Evolutionary conservation across 2,888 invertebrate species (phyloP).

Genomic region (Stegophylla sp.): DNA sequence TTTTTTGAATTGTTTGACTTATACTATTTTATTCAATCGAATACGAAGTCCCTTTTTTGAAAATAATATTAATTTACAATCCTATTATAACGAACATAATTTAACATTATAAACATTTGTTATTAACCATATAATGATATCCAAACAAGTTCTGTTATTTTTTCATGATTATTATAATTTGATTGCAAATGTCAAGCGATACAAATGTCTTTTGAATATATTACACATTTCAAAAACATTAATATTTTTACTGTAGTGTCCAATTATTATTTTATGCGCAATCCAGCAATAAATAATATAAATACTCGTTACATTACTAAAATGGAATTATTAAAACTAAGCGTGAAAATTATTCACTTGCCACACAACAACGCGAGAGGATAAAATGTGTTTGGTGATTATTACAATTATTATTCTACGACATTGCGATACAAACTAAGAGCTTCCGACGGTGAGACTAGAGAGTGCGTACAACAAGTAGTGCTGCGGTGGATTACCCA

Average conservation of each 20-base stretch:
- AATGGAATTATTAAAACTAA: background rate
- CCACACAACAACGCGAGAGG: slow-evolving; percentile 11
- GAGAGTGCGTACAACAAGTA: background rate
- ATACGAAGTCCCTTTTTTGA: background rate
- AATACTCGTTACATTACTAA: background rate
- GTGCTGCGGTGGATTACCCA: slow-evolving; percentile 17
- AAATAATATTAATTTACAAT: background rate
- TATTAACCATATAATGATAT: too few species aligned
- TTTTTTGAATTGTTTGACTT: background rate
- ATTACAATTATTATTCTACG: slow-evolving; percentile 1
- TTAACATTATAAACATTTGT: background rate
- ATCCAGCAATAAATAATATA: background rate
- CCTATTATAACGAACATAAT: background rate
- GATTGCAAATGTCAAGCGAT: too few species aligned
- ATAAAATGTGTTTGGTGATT: slow-evolving; percentile 22
- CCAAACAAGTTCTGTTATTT: too few species aligned
- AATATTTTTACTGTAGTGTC: too few species aligned
- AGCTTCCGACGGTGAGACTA: slow-evolving; percentile 11
- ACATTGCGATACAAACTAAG: too few species aligned
- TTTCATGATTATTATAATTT: too few species aligned
- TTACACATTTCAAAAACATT: too few species aligned
- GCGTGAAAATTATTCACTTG: slow-evolving; percentile 19
- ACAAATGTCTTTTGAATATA: too few species aligned
- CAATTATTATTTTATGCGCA: background rate
- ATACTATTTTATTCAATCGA: background rate